Base-by-base conservation (phyloP, 2,888 invertebrate genomes). In the Caenorhabditis angaria region DNA sequence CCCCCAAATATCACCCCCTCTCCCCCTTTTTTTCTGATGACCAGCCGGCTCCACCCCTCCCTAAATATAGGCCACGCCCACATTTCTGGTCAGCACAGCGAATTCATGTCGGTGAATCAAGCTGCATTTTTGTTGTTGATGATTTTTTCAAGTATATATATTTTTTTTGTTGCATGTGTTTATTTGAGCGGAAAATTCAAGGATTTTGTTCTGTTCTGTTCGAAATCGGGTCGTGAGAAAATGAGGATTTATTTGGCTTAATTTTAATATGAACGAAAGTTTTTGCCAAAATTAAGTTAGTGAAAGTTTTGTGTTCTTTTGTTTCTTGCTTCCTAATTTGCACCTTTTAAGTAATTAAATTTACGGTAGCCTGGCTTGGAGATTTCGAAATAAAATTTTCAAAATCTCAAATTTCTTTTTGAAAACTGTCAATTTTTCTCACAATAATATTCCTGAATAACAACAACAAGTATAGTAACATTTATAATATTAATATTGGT, bases 361-460 rank as follows among this genome's bases (percentile, higher is more conserved):
- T n/a, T n/a, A n/a, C n/a, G n/a, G n/a, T n/a, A n/a, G n/a, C n/a
- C n/a, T n/a, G n/a, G n/a, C n/a, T n/a, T n/a, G n/a, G n/a, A n/a
- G n/a, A n/a, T n/a, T n/a, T n/a, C n/a, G n/a, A n/a, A n/a, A n/a
- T n/a, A n/a, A n/a, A n/a, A n/a, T n/a, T n/a, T n/a, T n/a, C n/a
- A n/a, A n/a, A n/a, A n/a, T n/a, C n/a, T n/a, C n/a, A n/a, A n/a
- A n/a, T n/a, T n/a, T n/a, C n/a, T n/a, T n/a, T n/a, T n/a, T n/a
- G n/a, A n/a, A n/a, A n/a, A n/a, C n/a, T n/a, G n/a, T n/a, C n/a
- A n/a, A n/a, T 18, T 14, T 14, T 6, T 41, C 41, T 41, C 41
- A 41, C 41, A 41, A 18, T 41, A 41, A 41, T 41, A 41, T 41
- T n/a, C n/a, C n/a, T n/a, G n/a, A n/a, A n/a, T n/a, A n/a, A n/a